Evolutionary conservation across 2,113 vertebrate species (phyloP).

Genomic region (Heptranchias perlo): DNA sequence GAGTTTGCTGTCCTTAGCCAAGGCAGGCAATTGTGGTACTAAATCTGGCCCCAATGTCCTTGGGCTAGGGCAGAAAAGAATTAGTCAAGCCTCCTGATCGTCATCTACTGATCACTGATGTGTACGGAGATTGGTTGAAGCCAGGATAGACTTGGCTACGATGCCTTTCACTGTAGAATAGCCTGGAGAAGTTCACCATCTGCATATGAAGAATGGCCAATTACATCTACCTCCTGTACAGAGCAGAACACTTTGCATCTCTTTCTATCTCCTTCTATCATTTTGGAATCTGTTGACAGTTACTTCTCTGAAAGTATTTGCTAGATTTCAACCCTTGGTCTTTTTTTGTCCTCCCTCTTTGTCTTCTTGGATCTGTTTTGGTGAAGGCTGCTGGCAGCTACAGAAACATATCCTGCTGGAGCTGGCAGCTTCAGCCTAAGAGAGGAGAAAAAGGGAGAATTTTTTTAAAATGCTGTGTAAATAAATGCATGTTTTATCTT

Average conservation of each 20-base stretch:
- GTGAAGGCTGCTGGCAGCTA: not conserved
- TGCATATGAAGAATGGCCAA: not conserved
- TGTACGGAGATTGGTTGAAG: not conserved
- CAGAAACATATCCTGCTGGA: not conserved
- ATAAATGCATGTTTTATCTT: not conserved
- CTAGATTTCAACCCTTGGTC: not conserved
- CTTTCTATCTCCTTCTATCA: not conserved
- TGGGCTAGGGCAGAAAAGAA: not conserved
- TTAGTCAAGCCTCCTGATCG: not conserved
- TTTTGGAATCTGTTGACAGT: not conserved
- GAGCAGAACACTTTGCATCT: not conserved
- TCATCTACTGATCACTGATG: not conserved
- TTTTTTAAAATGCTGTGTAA: not conserved
- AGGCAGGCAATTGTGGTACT: not conserved
- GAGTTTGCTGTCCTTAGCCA: not conserved
- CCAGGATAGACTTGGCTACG: not conserved
- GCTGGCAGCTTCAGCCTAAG: not conserved
- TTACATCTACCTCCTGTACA: not conserved
- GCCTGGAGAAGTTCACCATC: not conserved
- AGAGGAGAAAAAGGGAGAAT: not conserved
- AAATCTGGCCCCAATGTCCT: not conserved
- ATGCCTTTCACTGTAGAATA: not conserved
- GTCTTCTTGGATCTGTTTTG: not conserved
- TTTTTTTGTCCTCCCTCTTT: not conserved
- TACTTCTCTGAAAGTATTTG: not conserved